Base-by-base conservation (phyloP, 2,113 vertebrate species). In the Cranoglanis bouderius region DNA sequence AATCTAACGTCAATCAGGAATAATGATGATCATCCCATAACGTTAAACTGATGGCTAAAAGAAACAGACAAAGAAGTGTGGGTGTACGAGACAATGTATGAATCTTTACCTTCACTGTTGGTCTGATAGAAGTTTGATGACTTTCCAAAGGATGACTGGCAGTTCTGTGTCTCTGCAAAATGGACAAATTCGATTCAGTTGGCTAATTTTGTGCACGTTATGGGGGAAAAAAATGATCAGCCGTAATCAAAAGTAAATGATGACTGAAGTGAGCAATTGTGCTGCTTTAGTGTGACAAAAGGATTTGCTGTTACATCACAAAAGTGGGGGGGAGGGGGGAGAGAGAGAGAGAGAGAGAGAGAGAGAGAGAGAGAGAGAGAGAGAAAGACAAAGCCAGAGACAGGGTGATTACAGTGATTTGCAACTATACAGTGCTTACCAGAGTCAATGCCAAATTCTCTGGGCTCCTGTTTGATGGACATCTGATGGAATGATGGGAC, bases 381-480 rank as follows among this genome's bases (percentile, higher is more conserved):
- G 32, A 32, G 65, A 74, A 16, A 40, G 35, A 74, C 13, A 74
- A 6, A 75, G 6, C 12, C 3, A 46, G 24, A 46, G 38, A 49
- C 19, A 78, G 32, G 4, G 35, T 46, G 26, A 32, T 55, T 38
- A 82, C 4, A 59, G 19, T 12, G 29, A 81, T 9, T 21, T 19
- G 81, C 9, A 16, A 26, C 14, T 16, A 5, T 51, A 40, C 21
- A 10, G 67, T 88, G 91, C 93, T 90, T 77, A 98, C 98, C 98
- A 93, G 97, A 96, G 92, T 98, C 98, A 4, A 97, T 96, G 94
- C 96, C 95, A 90, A 97, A 99, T 93, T 99, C 98, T 87, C 95
- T 94, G 0, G 98, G 98, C 93, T 99, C 98, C 92, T 98, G 97
- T 93, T 99, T 98, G 93, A 99, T 98, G 87, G 96, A 94, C 93